Evolutionary conservation across 2,113 vertebrate genomes (phyloP).

Genomic region (Urocitellus parryii): DNA sequence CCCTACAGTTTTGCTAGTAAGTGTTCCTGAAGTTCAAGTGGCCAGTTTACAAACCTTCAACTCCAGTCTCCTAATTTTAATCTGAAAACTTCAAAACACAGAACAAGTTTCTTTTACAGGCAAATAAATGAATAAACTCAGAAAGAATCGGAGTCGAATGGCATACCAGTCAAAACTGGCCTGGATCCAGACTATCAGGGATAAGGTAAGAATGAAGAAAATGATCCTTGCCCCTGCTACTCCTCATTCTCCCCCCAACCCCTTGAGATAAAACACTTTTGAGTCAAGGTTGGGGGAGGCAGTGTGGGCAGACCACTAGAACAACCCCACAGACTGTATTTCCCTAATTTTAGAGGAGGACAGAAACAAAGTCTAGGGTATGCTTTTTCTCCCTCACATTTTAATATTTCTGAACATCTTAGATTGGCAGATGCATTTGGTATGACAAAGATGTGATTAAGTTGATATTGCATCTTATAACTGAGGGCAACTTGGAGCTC

Average conservation of each 20-base stretch:
- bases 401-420: not conserved
- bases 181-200: not conserved
- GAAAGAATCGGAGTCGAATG: not conserved
- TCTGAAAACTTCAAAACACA: not conserved
- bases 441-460: not conserved
- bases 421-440: not conserved
- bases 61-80: not conserved
- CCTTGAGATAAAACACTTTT: not conserved
- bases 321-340: not conserved
- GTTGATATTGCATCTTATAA: not conserved
- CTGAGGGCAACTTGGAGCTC: not conserved
- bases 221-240: too few relatives aligned
- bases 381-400: not conserved
- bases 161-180: not conserved
- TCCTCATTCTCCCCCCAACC: not conserved
- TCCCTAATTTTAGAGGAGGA: not conserved
- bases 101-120: not conserved
- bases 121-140: not conserved
- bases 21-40: not conserved
- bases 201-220: not conserved
- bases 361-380: not conserved
- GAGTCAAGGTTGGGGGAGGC: not conserved
- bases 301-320: not conserved
- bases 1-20: not conserved
- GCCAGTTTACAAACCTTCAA: conserved; percentile 17